These are phyloP conservation scores for Eulimnadia texana DNA, from an alignment of 1,140 invertebrate species.

Conservation along the genomic window DNA sequence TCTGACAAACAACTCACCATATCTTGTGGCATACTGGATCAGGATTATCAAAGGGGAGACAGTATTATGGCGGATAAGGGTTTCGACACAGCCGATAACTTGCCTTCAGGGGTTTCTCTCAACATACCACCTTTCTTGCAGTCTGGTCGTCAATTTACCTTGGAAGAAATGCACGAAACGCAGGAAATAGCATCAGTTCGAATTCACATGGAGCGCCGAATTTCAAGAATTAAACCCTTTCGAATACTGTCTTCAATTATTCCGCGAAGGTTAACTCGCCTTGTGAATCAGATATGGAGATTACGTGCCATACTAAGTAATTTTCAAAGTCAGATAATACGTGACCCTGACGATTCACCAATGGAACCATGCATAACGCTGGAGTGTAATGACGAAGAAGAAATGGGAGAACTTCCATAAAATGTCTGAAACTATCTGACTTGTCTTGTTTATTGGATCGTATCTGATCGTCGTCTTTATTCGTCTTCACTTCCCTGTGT, in stretches of 20 bases:
- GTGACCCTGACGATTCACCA: too few relatives aligned
- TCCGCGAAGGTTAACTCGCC: neutral
- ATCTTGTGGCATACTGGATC: neutral
- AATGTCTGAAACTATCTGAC: too few relatives aligned
- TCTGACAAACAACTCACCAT: neutral
- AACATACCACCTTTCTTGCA: slow-evolving; percentile 2
- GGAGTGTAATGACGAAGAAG: too few relatives aligned
- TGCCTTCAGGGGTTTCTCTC: neutral
- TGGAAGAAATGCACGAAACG: neutral
- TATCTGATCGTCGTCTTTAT: too few relatives aligned
- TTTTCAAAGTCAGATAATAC: slow-evolving; percentile 2
- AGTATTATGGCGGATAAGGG: slow-evolving; percentile 5
- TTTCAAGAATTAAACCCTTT: slow-evolving; percentile 4
- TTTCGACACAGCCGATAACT: neutral
- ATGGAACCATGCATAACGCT: too few relatives aligned
- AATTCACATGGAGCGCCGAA: neutral
- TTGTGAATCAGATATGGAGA: slow-evolving; percentile 7
- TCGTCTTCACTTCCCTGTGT: too few relatives aligned
- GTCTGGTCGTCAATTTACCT: neutral
- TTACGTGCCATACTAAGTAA: neutral
- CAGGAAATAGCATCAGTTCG: slow-evolving; percentile 2
- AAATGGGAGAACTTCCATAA: too few relatives aligned
- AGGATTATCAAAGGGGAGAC: slow-evolving; percentile 4
- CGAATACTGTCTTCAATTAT: slow-evolving; percentile 5
- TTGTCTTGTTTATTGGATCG: too few relatives aligned